These are phyloP conservation scores for Hesperia comma DNA, from an alignment of 2,888 invertebrate species.

Conservation along the genomic window DNA sequence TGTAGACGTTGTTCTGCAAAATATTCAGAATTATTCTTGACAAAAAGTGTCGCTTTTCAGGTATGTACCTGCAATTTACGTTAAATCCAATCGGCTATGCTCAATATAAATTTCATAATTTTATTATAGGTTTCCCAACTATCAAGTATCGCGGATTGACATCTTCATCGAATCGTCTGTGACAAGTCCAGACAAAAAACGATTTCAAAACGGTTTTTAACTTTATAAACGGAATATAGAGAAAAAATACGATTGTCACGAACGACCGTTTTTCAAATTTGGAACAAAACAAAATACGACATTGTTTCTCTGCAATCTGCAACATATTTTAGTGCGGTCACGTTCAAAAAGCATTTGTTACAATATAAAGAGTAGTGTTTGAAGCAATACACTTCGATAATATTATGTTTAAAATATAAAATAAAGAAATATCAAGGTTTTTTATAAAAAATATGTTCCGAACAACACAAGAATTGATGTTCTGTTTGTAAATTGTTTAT, in stretches of 20 bases:
- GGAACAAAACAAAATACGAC: conserved; percentile 7
- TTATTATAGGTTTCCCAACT: not conserved
- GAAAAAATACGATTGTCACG: not conserved
- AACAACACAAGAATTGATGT: not conserved
- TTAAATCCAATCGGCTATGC: not conserved
- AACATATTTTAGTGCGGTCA: conserved; percentile 15
- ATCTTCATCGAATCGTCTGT: not conserved
- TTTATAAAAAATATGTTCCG: not conserved
- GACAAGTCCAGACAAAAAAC: not conserved
- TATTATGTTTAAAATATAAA: conserved; percentile 7
- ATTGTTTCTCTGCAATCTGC: not conserved
- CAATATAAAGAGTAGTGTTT: conserved; percentile 11
- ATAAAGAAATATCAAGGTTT: not conserved
- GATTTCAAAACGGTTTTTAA: not conserved
- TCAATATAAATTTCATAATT: not conserved
- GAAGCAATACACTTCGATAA: conserved; percentile 6
- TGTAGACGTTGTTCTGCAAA: no score
- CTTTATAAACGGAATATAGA: not conserved
- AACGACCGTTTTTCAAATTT: conserved; percentile 15
- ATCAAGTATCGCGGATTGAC: not conserved
- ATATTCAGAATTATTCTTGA: no score
- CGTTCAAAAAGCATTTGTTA: conserved; percentile 27
- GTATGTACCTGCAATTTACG: no score
- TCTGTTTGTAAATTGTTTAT: not conserved
- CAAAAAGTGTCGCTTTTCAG: no score